Evolutionary conservation across 2,888 invertebrate species (phyloP), one percentile per base, ranked within the genome.

Genomic region (Ophion slaviceki): DNA sequence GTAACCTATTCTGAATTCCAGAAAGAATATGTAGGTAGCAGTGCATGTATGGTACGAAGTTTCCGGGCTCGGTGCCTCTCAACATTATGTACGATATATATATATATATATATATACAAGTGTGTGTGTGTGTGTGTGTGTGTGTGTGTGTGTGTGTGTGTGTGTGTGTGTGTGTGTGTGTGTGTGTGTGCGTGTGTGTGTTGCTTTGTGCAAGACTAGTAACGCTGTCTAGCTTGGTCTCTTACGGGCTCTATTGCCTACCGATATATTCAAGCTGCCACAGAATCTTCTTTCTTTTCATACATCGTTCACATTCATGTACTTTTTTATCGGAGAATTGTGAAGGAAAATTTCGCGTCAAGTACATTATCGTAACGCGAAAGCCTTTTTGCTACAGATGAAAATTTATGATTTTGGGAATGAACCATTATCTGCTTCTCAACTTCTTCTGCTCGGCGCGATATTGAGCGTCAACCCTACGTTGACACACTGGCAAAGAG

Each of bases 1-100:
- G 80, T 76, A 77, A 85, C 77, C 77, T 77, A 82, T 87, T 87
- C 77, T 74, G 70, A 85, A 87, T 85, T 82, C 78, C 74, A 72
- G 74, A 82, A 80, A 82, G 80, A 87, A 82, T 82, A 72, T 80
- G 85, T 76, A 70, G 76, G 64, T 76, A 17, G 72, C 59, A 67
- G 64, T 2, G 68, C 68, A 24, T 77, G 40, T 68, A 62, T 80
- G 70, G 64, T 80, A 79, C 57, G 36, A 80, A 84, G 28, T 64
- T 45, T 53, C 75, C 40, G n/a, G 47, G 28, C 40, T 78, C 62
- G 72, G 62, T 57, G 28, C 57, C 28, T 20, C 47, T 62, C 75
- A 20, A 64, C 14, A 64, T 0, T n/a, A 6, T 14, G 45, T 59
- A 32, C n/a, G 40, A n/a, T 53, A 67, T 57, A 47, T 24, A 14